Conservation (phyloP, 92 coral and sea anemone genomes). For the Blastomussa wellsi region DNA sequence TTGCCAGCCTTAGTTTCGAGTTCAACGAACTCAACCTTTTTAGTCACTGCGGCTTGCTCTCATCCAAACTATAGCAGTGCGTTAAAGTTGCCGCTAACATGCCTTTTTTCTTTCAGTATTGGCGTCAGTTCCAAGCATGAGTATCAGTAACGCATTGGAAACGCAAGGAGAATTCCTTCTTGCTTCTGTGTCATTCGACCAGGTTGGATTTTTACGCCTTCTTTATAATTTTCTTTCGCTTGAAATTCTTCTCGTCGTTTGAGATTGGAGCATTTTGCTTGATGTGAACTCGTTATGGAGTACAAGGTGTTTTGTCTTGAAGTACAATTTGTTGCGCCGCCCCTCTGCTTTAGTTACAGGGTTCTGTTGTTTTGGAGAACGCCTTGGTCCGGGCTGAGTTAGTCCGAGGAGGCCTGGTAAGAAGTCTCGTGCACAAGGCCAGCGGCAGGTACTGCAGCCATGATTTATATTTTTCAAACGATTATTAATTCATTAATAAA, state of each 20-base stretch:
- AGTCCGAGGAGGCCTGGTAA: slow-evolving; percentile 71
- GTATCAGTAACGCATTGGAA: slow-evolving; percentile 35
- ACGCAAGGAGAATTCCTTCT: slow-evolving; percentile 30
- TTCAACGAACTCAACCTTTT: background rate
- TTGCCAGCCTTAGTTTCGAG: background rate
- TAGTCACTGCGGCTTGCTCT: background rate
- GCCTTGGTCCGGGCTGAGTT: slow-evolving; percentile 51
- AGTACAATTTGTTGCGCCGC: too few relatives aligned
- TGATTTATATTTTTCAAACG: background rate
- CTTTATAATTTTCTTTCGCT: background rate
- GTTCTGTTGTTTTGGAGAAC: slow-evolving; percentile 61
- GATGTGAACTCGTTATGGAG: background rate
- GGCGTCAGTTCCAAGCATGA: slow-evolving; percentile 73
- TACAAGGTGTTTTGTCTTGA: background rate
- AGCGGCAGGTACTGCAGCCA: slow-evolving; percentile 64
- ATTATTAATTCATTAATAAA: too few relatives aligned
- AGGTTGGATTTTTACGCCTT: slow-evolving; percentile 46
- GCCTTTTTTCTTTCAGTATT: slow-evolving; percentile 38
- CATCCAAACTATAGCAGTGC: background rate
- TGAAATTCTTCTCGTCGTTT: background rate
- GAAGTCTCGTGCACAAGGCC: slow-evolving; percentile 72
- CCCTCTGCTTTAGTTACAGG: slow-evolving; percentile 20
- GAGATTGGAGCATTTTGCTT: background rate
- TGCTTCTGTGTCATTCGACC: slow-evolving; percentile 41
- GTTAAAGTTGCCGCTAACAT: background rate